These are phyloP conservation scores for Halotydeus destructor DNA, from an alignment of 1,140 invertebrate genomes.

Conservation along the genomic window DNA sequence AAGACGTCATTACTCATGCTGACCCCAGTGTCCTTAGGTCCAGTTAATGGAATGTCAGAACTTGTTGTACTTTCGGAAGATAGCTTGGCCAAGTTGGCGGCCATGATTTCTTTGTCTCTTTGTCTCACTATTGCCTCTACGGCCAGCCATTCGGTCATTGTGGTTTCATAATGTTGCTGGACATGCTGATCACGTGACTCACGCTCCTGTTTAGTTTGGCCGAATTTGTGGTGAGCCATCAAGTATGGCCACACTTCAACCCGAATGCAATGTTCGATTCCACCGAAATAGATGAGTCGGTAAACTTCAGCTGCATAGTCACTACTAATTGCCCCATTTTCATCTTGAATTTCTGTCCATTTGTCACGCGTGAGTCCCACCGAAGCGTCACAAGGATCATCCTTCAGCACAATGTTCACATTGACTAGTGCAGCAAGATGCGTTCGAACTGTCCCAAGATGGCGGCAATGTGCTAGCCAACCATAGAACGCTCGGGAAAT, in stretches of 20 bases:
- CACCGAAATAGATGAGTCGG: conserved; percentile 62
- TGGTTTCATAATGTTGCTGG: conserved; percentile 55
- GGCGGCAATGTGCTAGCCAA: conserved; percentile 79
- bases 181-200: conserved; percentile 39
- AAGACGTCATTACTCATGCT: conserved; percentile 37
- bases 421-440: conserved; percentile 74
- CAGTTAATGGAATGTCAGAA: conserved; percentile 10
- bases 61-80: conserved; percentile 12
- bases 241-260: conserved; percentile 77
- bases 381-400: conserved; percentile 21
- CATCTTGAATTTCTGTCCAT: conserved; percentile 32
- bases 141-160: conserved; percentile 80
- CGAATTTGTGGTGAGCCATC: conserved; percentile 62
- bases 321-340: conserved; percentile 33
- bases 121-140: conserved; percentile 76
- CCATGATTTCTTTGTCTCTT: conserved; percentile 46
- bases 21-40: conserved; percentile 19
- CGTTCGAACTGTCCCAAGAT: conserved; percentile 69
- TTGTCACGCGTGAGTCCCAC: conserved; percentile 41
- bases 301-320: conserved; percentile 47
- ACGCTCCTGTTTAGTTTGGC: conserved; percentile 44
- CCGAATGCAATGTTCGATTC: conserved; percentile 51
- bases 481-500: conserved; percentile 87
- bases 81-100: conserved; percentile 33
- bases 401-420: conserved; percentile 19